These are phyloP conservation scores for Brachypterus glaber DNA, from an alignment of 2,888 invertebrate species.

Conservation along the genomic window DNA sequence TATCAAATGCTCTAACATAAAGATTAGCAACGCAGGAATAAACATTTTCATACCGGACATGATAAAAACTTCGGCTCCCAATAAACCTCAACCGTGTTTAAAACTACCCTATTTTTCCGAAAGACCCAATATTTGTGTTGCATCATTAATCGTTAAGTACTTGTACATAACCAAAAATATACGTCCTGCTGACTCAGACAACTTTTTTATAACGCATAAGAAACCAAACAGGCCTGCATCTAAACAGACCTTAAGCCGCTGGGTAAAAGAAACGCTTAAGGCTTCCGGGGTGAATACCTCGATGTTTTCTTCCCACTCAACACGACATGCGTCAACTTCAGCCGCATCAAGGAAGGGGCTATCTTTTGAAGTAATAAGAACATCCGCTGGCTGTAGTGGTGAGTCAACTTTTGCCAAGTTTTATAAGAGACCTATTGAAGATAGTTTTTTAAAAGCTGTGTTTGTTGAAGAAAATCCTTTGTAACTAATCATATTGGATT, in stretches of 20 bases:
- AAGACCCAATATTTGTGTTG: slow-evolving; percentile 14
- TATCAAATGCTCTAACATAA: no score
- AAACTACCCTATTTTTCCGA: slow-evolving; percentile 14
- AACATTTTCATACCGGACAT: slow-evolving; percentile 13
- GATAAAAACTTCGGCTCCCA: slow-evolving; percentile 13
- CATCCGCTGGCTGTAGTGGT: slow-evolving; percentile 20
- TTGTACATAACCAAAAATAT: slow-evolving; percentile 13
- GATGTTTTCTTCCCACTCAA: slow-evolving; percentile 18
- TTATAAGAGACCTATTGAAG: no score
- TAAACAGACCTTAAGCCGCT: slow-evolving; percentile 20
- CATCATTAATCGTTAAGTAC: slow-evolving; percentile 13
- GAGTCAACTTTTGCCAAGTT: no score
- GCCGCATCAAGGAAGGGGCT: slow-evolving; percentile 18
- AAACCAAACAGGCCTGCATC: slow-evolving; percentile 18
- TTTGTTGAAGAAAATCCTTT: no score
- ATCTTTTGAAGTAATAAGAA: slow-evolving; percentile 16
- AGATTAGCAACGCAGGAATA: no score
- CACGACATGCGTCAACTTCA: slow-evolving; percentile 20
- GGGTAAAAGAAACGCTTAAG: slow-evolving; percentile 16
- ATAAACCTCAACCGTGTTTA: slow-evolving; percentile 15
- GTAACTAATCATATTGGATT: no score
- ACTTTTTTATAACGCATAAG: slow-evolving; percentile 16
- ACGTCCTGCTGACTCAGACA: slow-evolving; percentile 4
- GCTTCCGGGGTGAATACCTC: slow-evolving; percentile 15
- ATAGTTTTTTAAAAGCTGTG: no score